Evolutionary conservation across 1,140 invertebrate species (phyloP), one percentile per base, ranked within the genome.

Genomic region (Drosophila novamexicana): DNA sequence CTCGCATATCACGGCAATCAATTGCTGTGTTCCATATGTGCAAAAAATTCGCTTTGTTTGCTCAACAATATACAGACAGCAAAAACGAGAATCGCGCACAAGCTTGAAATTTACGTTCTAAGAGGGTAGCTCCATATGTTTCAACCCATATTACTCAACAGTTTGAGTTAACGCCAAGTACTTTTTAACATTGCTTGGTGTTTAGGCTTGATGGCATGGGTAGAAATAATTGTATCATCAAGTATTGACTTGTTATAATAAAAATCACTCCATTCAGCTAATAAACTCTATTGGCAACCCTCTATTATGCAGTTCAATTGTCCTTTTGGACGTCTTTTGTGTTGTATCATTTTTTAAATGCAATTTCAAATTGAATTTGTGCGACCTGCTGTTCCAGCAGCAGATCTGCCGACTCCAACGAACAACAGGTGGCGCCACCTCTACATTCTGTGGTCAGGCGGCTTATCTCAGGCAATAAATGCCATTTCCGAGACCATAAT

Each of bases 281-380:
- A 7, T 7, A 12, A 12, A 69, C 18, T 0, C 1, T n/a, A 36
- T 47, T n/a, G 40, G 0, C 50, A 12, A 1, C 79, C 71, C 83
- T 82, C 82, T 76, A 9, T 6, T 34, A 32, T 47, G 57, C 50
- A 40, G 22, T 66, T 9, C 29, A 22, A 44, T 16, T 42, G 10
- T 18, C 37, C 39, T 68, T 44, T 3, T 45, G 47, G 12, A 50
- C 36, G 61, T 22, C 32, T 37, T 64, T 47, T 18, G 34, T 34
- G 12, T 47, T 18, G 57, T 10, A 7, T 10, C 44, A 56, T 39
- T 53, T 42, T 54, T 44, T 63, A 32, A 88, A 75, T 81, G 74
- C 77, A 76, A 63, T 90, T 90, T 84, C 42, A 81, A 89, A 89
- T 89, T 89, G 80, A 77, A 84, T 90, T 84, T 84, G 6, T 66